Evolutionary conservation across 1,140 invertebrate genomes (phyloP), one percentile per base, ranked within the genome.

Genomic region (Trichomalopsis sarcophagae): DNA sequence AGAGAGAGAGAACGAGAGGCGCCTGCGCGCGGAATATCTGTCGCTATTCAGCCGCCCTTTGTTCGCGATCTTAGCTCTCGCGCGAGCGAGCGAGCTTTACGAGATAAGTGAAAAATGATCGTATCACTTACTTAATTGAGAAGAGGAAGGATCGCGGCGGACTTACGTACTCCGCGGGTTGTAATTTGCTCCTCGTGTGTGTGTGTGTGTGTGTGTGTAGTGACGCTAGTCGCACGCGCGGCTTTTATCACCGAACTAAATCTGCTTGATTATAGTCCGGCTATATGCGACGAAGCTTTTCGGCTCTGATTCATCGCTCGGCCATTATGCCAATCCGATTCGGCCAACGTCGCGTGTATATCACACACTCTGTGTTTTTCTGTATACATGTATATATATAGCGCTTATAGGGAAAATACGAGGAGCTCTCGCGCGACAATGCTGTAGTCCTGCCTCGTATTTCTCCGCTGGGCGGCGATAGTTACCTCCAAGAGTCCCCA

Each of bases 31-130:
- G 73, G 81, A 75, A 66, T 75, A 82, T 76, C 81, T 76, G 81
- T 82, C 81, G 73, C 55, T 36, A 36, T 36, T 30, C 30, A 13
- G 30, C 55, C 23, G 14, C 33, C 73, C 81, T 76, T 71, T 33
- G 50, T 62, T 47, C 14, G 44, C 40, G 40, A 23, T 69, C 66
- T 36, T 36, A 27, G 27, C 27, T 27, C 27, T 1, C 27, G 27
- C 27, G 40, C 36, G 78, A 27, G 44, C 27, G 27, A 1, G 40
- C 36, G 78, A 27, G 44, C 23, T 85, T 85, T 81, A 81, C 79
- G 84, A 81, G 84, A 85, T 85, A 85, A 85, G 84, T 85, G 84
- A 85, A 85, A 85, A 85, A 85, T 69, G 84, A 85, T 81, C 84
- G 84, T 85, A 85, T 85, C 74, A 73, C 55, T 85, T 76, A 73